Evolutionary conservation across 2,888 invertebrate species (phyloP), one percentile per base, ranked within the genome.

Genomic region (Trichogramma dendrolimi): DNA sequence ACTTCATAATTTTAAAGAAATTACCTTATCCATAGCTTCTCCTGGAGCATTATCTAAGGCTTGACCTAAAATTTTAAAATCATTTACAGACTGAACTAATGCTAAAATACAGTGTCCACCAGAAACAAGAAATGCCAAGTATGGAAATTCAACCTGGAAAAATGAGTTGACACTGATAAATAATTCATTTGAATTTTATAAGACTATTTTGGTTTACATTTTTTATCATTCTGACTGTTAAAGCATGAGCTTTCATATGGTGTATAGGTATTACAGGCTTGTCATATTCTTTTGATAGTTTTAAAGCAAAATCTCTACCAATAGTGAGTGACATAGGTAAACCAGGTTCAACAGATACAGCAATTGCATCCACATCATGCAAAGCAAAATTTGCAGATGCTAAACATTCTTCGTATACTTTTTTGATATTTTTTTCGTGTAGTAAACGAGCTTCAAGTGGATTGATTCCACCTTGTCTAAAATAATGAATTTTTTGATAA

Each of bases 221-320:
- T 61, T 87, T 77, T 14, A 84, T 81, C 87, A 96, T 88, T 75
- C 96, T 85, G 38, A 87, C 89, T 11, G 92, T 92, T 61, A 99
- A 81, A 4, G 98, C 96, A 83, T 99, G 99, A 2, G 99, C 98
- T 83, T 97, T 91, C 99, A 99, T 99, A 72, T 99, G 99, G 82
- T 99, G 98, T 63, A 99, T 89, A 0, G 98, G 96, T 75, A 99
- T 92, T 67, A 98, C 81, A 0, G 95, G 94, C 76, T 90, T 92
- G 0, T 83, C 80, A 67, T 85, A 81, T 58, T 81, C 80, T 68
- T 81, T 83, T 27, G 89, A 86, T 55, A 96, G 78, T 72, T 88
- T 83, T 72, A 89, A 91, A 1, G 92, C 94, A 84, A 92, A 92
- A 67, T 87, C 86, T 50, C 89, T 81, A 44, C 97, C 97, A 64